Base-by-base conservation (phyloP, 2,113 vertebrate species). In the Hyla sarda region DNA sequence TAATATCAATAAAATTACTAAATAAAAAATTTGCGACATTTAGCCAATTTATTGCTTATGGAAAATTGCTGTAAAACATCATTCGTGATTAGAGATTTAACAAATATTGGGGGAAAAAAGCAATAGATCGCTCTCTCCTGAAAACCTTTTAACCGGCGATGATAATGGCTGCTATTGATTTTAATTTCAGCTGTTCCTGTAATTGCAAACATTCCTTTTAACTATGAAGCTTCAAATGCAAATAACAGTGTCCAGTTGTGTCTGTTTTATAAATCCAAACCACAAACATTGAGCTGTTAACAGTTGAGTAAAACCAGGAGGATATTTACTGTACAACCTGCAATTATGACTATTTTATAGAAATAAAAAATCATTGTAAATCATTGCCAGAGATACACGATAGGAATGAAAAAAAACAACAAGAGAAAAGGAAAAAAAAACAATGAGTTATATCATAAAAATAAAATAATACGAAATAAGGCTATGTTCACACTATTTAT, bases 191-290 rank as follows among this genome's bases (percentile, higher is more conserved):
- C 62, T 73, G 75, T 80, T 86, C 84, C 84, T 86, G 84, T 86
- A 86, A 86, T 86, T 86, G 84, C 76, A 86, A 77, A 67, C 56
- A 77, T 85, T 12, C 41, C 58, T 78, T 67, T 67, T 85, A 85
- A 85, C 13, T 76, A 77, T 65, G 23, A 71, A 60, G 65, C 32
- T 86, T 69, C 60, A 85, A 78, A 86, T 72, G 50, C 77, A 86
- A 72, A 86, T 72, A 80, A 73, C 50, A 72, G 65, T 58, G 73
- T 80, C 50, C 65, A 56, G 75, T 60, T n/a, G 58, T 72, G 84
- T 73, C 84, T 86, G 76, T 56, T 67, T 37, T 19, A 86, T 72
- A 67, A 71, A 19, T 76, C n/a, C 54, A 50, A 50, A 73, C 83
- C 83, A 16, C 83, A 84, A 62, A 17, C 54, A 76, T 65, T 19